Base-by-base conservation (phyloP, 2,797 vertebrate genomes). In the Aphelocoma californica region DNA sequence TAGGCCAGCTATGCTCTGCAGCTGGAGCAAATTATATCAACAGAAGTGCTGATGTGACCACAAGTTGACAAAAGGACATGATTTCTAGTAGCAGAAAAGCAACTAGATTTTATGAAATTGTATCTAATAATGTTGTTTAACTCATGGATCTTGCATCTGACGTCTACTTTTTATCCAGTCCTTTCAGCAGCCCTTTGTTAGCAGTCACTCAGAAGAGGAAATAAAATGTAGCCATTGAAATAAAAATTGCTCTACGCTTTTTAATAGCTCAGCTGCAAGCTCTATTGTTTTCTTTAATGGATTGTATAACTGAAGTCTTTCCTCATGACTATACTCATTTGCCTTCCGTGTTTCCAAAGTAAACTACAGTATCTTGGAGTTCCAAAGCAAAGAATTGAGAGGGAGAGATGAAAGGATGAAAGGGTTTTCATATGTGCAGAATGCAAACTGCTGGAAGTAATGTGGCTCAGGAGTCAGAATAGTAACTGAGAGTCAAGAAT, bases 41-140 rank as follows among this genome's bases (percentile, higher is more conserved):
- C 98, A 98, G 98, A 98, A 98, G 97, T 98, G 98, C 98, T 98
- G 98, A 98, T 98, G 98, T 98, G 98, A 98, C 98, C 98, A 98
- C 98, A 98, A 98, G 98, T 98, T 98, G 98, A 98, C 98, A 98
- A 98, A 98, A 98, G 98, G 98, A 98, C 98, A 98, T 98, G 98
- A 98, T 98, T 98, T 98, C 98, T 98, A 98, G 98, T 98, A 98
- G 98, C 98, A 98, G 97, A 98, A 98, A 98, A 98, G 98, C 98
- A 98, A 98, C 97, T 98, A 98, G 97, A 98, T 98, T 98, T 98
- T 98, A 98, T 98, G 98, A 98, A 98, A 98, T 98, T 98, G 98
- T 98, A 98, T 98, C 98, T 98, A 98, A 98, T 98, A 98, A 98
- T 98, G 98, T 98, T 98, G 98, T 98, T 98, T 98, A 98, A 98